A percentile compares a stretch with the other conserved stretches of the same genome.
These are phyloP conservation scores for Physeter macrocephalus DNA, from an alignment of 2,113 vertebrate genomes.

Conservation along the genomic window DNA sequence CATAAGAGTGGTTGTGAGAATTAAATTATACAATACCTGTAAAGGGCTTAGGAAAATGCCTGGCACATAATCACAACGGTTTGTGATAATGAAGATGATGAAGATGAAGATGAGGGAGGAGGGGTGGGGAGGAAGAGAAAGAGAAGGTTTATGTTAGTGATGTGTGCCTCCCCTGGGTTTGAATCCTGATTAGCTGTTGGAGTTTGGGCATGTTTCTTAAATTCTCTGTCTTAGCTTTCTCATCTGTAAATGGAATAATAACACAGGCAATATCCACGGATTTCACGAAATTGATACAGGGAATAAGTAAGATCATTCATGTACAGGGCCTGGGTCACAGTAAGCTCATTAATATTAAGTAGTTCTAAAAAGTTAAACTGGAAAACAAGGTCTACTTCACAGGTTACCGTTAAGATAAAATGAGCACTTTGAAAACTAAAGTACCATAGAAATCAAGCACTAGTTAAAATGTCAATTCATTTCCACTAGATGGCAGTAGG, in stretches of 20 bases:
- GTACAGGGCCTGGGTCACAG: not conserved
- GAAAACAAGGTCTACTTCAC: not conserved
- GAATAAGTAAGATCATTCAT: not conserved
- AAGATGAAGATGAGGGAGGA: not conserved
- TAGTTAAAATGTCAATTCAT: not conserved
- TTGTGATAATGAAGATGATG: not conserved
- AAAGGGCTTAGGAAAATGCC: not conserved
- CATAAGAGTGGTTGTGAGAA: not conserved
- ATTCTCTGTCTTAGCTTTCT: not conserved
- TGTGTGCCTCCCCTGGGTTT: not conserved
- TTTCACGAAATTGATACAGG: not conserved
- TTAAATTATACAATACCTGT: not conserved
- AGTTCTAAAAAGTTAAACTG: not conserved
- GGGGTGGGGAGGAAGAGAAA: not conserved
- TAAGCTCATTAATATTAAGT: not conserved
- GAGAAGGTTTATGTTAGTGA: not conserved
- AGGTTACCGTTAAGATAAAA: not conserved
- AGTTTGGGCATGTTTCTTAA: not conserved
- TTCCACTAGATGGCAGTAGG: conserved; percentile 51
- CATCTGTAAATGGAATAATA: not conserved
- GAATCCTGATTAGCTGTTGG: not conserved
- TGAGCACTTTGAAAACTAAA: not conserved
- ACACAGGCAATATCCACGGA: not conserved
- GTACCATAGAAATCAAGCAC: not conserved
- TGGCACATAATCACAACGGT: not conserved